Evolutionary conservation across 1,140 invertebrate species (phyloP).

Genomic region (Drosophila trapezifrons): DNA sequence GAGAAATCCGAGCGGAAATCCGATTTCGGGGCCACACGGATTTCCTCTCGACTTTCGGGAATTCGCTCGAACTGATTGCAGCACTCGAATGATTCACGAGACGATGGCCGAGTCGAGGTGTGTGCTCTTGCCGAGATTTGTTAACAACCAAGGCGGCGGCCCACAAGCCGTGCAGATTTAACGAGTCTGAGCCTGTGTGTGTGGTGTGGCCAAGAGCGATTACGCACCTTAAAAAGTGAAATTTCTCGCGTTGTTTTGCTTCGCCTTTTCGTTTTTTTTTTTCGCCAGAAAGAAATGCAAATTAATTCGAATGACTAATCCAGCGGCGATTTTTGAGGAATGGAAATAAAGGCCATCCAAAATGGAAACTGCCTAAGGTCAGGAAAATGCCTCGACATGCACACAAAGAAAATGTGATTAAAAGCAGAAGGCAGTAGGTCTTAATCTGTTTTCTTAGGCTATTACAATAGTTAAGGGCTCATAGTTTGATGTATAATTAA

Average conservation of each 20-base stretch:
- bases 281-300: constrained; percentile 54
- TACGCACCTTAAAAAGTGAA: constrained; percentile 83
- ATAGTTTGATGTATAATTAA: too few relatives aligned
- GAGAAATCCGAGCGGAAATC: constrained; percentile 43
- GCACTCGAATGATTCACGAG: constrained; percentile 49
- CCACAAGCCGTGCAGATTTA: constrained; percentile 23
- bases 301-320: constrained; percentile 52
- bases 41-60: constrained; percentile 39
- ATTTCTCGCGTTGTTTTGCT: constrained; percentile 69
- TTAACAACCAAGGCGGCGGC: constrained; percentile 14
- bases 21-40: constrained; percentile 39
- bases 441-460: background rate
- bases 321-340: constrained; percentile 28
- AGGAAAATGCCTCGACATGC: background rate
- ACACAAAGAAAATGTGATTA: background rate
- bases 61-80: constrained; percentile 48
- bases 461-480: background rate
- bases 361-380: constrained; percentile 33
- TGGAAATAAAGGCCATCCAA: constrained; percentile 16
- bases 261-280: constrained; percentile 51
- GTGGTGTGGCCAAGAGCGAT: constrained; percentile 57
- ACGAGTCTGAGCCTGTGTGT: constrained; percentile 5
- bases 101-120: constrained; percentile 23
- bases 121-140: constrained; percentile 42
- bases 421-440: background rate